A percentile compares a stretch with the other conserved stretches of the same genome.
Evolutionary conservation across 1,140 invertebrate genomes (phyloP).

Genomic region (Acromyrmex echinatior): DNA sequence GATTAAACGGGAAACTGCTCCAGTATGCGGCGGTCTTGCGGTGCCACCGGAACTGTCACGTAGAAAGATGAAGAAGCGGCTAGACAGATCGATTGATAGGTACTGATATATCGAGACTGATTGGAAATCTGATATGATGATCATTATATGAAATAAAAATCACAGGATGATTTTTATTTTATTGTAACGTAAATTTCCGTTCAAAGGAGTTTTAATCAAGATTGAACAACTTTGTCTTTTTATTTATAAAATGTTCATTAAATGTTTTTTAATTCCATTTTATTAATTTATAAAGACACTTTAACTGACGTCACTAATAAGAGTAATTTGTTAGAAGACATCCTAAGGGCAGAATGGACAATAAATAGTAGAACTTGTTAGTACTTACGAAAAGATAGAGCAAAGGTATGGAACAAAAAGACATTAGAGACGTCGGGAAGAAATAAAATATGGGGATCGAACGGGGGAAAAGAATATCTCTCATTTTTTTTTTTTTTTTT

Average conservation of each 20-base stretch:
- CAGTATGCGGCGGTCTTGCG: not conserved
- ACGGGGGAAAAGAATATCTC: not conserved
- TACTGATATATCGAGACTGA: constrained; percentile 1
- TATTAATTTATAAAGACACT: not conserved
- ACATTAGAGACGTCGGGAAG: not conserved
- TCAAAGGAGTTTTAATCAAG: not conserved
- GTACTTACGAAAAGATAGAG: not conserved
- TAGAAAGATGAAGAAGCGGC: not conserved
- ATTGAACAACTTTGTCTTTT: not conserved
- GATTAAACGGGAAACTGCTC: constrained; percentile 45
- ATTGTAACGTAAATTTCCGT: not conserved
- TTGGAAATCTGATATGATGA: not conserved
- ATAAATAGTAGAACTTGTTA: not conserved
- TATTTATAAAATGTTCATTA: not conserved
- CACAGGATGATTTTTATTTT: too few species aligned
- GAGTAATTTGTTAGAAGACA: not conserved
- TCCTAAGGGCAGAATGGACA: not conserved
- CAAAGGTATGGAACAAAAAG: not conserved
- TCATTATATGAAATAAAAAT: not conserved
- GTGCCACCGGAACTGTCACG: constrained; percentile 16
- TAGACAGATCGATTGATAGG: constrained; percentile 21
- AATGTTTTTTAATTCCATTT: not conserved
- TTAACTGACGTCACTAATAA: not conserved
- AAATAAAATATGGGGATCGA: constrained; percentile 13
- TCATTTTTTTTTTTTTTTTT: constrained; percentile 23